These are phyloP conservation scores for Leuciscus waleckii DNA, from an alignment of 2,797 vertebrate genomes.

Conservation along the genomic window DNA sequence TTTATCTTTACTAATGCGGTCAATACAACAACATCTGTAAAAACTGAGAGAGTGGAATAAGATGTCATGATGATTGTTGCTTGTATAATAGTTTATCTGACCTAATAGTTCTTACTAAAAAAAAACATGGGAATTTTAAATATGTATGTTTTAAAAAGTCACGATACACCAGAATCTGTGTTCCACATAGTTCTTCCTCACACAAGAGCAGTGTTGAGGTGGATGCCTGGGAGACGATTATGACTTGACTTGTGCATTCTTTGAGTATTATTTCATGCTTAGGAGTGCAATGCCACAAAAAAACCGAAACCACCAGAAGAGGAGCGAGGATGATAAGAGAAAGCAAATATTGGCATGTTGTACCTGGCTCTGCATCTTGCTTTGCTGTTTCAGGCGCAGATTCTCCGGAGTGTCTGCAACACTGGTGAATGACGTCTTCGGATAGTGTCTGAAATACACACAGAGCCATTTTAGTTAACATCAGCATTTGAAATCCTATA, in stretches of 20 bases:
- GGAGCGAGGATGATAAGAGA: not conserved
- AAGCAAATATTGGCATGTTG: not conserved
- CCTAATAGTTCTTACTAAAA: not conserved
- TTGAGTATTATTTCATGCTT: not conserved
- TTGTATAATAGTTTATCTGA: not conserved
- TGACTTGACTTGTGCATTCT: not conserved
- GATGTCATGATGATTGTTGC: not conserved
- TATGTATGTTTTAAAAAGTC: not conserved
- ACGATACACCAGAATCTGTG: not conserved
- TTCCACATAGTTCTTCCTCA: not conserved
- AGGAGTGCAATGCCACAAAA: slow-evolving; percentile 1
- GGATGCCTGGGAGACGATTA: not conserved
- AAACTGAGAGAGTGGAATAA: not conserved
- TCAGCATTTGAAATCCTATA: not conserved
- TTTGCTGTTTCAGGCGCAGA: slow-evolving; percentile 95
- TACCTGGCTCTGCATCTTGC: slow-evolving; percentile 96
- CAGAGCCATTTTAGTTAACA: not conserved
- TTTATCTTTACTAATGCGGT: not conserved
- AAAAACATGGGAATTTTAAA: not conserved
- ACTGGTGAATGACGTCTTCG: slow-evolving; percentile 93
- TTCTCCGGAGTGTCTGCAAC: slow-evolving; percentile 98
- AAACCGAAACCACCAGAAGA: not conserved
- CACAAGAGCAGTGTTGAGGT: not conserved
- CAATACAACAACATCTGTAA: not conserved
- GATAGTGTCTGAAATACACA: slow-evolving; percentile 90